phyloP scores from a whole-genome alignment of 2,113 vertebrate genomes.

The Amblyopsis rosae region DNA sequence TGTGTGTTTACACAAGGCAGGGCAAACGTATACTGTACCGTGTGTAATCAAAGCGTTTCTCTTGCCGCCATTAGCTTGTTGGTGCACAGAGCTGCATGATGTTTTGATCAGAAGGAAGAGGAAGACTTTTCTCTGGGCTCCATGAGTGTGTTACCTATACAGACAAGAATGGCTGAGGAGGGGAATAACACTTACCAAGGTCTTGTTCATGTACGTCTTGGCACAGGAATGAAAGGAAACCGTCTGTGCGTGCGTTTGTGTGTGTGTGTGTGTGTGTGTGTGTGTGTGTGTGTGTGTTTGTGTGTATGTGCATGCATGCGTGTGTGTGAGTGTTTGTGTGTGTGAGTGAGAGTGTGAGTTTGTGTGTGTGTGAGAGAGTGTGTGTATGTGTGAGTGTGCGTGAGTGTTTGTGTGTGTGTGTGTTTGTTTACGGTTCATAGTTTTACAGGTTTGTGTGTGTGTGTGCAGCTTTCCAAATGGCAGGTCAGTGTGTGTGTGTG shows the following conservation, averaged over 20 bases:
- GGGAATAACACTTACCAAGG: background rate
- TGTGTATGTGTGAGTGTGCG: background rate
- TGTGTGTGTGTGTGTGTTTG: background rate
- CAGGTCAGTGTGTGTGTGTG: background rate
- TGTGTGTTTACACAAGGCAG: background rate
- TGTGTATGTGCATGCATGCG: background rate
- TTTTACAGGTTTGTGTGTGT: background rate
- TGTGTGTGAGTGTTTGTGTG: background rate
- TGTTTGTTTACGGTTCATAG: background rate
- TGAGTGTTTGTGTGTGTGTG: background rate
- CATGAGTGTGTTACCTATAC: background rate
- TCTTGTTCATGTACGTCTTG: slow-evolving; percentile 13
- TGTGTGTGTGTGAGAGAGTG: background rate
- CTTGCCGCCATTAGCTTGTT: background rate
- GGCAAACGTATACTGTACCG: background rate
- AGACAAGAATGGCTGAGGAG: background rate
- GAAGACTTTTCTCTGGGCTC: slow-evolving; percentile 6
- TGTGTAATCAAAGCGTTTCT: slow-evolving; percentile 23
- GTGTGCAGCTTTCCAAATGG: background rate
- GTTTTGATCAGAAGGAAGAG: slow-evolving; percentile 34
- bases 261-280: background rate
- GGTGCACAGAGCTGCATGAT: background rate
- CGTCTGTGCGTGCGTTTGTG: no score
- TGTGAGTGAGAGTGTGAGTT: background rate
- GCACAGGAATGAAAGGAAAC: background rate